Evolutionary conservation across 2,113 vertebrate genomes (phyloP), one percentile per base, ranked within the genome.

Genomic region (Cariama cristata): DNA sequence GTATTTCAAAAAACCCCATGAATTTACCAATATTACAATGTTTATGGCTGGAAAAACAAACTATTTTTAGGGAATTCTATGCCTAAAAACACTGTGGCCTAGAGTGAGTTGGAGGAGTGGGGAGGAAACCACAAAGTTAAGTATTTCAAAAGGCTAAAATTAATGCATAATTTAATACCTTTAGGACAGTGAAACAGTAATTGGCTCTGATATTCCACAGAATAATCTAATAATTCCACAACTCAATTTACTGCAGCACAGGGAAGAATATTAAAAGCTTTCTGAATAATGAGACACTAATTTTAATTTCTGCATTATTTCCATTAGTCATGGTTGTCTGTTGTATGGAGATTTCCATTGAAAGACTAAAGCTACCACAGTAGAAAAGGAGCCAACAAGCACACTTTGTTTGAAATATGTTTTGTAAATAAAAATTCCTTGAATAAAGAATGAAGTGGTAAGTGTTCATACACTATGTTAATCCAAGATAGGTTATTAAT

Each of bases 251-350:
- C 52, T 64, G 56, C 28, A 79, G 52, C 50, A 64, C 26, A 45
- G 35, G 52, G 26, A 67, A 80, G 26, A 85, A 85, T 96, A 75
- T 66, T 69, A 79, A 95, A 73, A 72, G 23, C 27, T 75, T 97
- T 73, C 27, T 92, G 66, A 88, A 79, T 86, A 88, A 82, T 79
- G n/a, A 94, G 77, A 17, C 42, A 69, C 42, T 92, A 86, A 75
- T 82, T 94, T 88, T 83, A 82, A 42, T 85, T 87, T 80, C 50
- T 72, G 32, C 28, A n/a, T 79, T 94, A 82, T 88, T 88, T 93
- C 38, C 8, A 42, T 35, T 80, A 52, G 52, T 26, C 33, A 85
- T 56, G 66, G 67, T 68, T 77, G 38, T 75, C n/a, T 82, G 63
- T 53, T 90, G 12, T 14, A 55, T 35, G 26, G 69, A 63, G 42